phyloP scores from a whole-genome alignment of 2,888 invertebrate genomes.

The Emmelina monodactyla region DNA sequence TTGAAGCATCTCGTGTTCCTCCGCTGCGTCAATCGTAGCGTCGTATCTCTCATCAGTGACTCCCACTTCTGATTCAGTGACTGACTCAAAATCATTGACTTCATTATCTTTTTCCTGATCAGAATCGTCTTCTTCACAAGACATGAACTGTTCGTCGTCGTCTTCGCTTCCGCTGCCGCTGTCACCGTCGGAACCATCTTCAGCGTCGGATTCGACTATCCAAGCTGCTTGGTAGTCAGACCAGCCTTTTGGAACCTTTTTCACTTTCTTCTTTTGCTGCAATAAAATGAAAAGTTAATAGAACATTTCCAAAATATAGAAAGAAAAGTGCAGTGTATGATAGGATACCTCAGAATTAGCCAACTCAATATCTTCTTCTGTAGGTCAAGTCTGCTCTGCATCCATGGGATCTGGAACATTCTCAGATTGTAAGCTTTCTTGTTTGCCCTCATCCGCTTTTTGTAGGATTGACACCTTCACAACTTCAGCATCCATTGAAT shows the following conservation, averaged over 20 bases:
- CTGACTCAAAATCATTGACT: slow-evolving; percentile 74
- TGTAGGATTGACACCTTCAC: slow-evolving; percentile 57
- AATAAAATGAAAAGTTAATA: no score
- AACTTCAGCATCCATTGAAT: slow-evolving; percentile 46
- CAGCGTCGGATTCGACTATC: slow-evolving; percentile 80
- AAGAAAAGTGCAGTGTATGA: no score
- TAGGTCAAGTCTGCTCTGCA: slow-evolving; percentile 97
- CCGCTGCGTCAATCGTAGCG: slow-evolving; percentile 66
- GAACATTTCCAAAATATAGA: no score
- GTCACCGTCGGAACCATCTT: slow-evolving; percentile 53
- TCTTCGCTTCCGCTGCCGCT: slow-evolving; percentile 36
- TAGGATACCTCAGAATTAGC: slow-evolving; percentile 66
- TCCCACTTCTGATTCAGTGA: slow-evolving; percentile 70
- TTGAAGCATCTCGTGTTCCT: slow-evolving; percentile 79
- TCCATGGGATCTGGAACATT: slow-evolving; percentile 90
- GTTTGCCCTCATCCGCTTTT: slow-evolving; percentile 70
- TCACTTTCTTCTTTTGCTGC: slow-evolving; percentile 69
- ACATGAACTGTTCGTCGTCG: slow-evolving; percentile 51
- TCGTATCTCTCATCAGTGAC: slow-evolving; percentile 69
- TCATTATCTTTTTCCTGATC: slow-evolving; percentile 57
- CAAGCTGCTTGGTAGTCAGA: slow-evolving; percentile 97
- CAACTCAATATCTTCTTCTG: slow-evolving; percentile 85
- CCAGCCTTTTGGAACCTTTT: slow-evolving; percentile 93
- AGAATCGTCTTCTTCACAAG: slow-evolving; percentile 59
- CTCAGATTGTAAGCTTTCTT: slow-evolving; percentile 80